These are phyloP conservation scores for Eubucco bourcierii DNA, from an alignment of 2,113 vertebrate genomes.

Conservation along the genomic window DNA sequence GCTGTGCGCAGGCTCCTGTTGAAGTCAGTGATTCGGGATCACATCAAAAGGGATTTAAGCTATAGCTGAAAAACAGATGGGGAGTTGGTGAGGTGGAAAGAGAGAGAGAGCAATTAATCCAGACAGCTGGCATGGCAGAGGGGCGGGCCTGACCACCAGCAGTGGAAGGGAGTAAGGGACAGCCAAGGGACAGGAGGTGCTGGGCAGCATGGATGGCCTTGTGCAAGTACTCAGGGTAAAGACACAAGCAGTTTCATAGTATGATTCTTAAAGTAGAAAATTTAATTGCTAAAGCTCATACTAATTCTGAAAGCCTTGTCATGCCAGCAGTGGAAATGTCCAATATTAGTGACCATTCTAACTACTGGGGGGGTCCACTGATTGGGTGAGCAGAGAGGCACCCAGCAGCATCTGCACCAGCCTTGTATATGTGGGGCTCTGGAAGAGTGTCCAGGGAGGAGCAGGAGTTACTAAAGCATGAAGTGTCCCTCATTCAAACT, in stretches of 20 bases:
- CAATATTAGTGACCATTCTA: neutral
- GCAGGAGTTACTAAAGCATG: neutral
- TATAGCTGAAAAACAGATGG: constrained; percentile 59
- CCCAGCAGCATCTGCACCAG: neutral
- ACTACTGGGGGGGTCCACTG: neutral
- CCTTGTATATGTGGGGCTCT: neutral
- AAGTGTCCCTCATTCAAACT: neutral
- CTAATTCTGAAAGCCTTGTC: neutral
- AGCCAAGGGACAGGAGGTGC: neutral
- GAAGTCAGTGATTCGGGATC: neutral
- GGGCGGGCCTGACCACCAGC: constrained; percentile 8
- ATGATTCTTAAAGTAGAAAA: neutral
- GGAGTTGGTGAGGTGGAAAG: constrained; percentile 49
- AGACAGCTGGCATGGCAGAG: constrained; percentile 46
- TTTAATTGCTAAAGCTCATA: neutral
- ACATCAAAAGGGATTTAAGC: constrained; percentile 49
- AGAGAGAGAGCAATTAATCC: constrained; percentile 32
- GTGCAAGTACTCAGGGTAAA: fast-evolving
- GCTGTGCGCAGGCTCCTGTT: neutral
- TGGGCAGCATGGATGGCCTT: neutral
- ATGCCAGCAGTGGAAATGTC: neutral
- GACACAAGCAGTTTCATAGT: neutral
- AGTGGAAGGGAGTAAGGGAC: neutral
- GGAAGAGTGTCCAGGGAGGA: neutral
- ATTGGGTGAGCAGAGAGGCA: fast-evolving